phyloP scores from a whole-genome alignment of 2,113 vertebrate genomes.

The Ursus arctos region DNA sequence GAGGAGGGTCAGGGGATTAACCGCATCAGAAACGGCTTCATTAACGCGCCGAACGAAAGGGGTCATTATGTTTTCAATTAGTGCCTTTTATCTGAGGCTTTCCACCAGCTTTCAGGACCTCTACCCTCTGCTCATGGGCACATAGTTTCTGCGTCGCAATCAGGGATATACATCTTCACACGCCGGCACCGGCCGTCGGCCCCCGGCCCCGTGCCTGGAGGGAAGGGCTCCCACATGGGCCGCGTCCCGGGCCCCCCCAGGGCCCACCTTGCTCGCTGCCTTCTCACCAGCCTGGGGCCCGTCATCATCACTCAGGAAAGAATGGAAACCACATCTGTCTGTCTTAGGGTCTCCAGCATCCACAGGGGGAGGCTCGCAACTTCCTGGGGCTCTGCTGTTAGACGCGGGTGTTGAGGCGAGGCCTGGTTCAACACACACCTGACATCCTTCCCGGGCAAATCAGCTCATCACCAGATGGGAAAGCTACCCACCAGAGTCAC shows the following conservation, averaged over 20 bases:
- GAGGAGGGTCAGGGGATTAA: not conserved
- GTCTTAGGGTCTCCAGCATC: too few species aligned
- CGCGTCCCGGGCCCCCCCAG: not conserved
- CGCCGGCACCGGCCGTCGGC: not conserved
- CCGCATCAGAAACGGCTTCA: not conserved
- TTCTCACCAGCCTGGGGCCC: not conserved
- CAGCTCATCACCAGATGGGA: fast-evolving
- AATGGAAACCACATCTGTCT: fast-evolving
- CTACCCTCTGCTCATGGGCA: not conserved
- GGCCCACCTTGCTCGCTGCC: not conserved
- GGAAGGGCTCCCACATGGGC: fast-evolving
- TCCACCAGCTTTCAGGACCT: not conserved
- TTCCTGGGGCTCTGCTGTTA: not conserved
- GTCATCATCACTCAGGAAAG: not conserved
- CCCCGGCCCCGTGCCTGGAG: fast-evolving
- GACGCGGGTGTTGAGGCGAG: fast-evolving
- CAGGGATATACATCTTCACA: not conserved
- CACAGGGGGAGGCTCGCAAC: fast-evolving
- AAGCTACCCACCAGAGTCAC: fast-evolving
- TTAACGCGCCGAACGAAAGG: not conserved
- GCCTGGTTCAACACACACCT: not conserved
- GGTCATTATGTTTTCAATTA: not conserved
- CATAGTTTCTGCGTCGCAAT: fast-evolving
- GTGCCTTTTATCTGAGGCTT: not conserved
- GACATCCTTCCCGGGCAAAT: fast-evolving